Conservation (phyloP, 1,140 invertebrate genomes). For the Lordiphosa collinella region DNA sequence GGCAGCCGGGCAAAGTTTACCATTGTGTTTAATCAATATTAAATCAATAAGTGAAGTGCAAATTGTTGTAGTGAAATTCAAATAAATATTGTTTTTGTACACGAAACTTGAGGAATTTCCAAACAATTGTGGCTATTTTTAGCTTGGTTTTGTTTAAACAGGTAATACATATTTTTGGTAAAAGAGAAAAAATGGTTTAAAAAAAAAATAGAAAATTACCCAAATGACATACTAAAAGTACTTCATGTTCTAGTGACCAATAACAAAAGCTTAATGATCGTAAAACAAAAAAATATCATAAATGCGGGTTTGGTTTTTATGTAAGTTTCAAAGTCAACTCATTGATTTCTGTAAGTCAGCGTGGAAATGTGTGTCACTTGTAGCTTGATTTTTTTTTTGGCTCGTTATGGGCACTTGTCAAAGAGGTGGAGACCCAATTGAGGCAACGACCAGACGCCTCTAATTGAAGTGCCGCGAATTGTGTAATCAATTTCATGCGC, state of each 20-base stretch:
- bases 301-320: slow-evolving; percentile 1
- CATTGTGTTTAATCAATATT: slow-evolving; percentile 43
- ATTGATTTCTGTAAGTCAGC: background rate
- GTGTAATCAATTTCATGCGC: slow-evolving; percentile 47
- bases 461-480: slow-evolving; percentile 49
- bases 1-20: background rate
- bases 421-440: slow-evolving; percentile 22
- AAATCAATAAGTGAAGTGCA: slow-evolving; percentile 35
- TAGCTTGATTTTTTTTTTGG: slow-evolving; percentile 4
- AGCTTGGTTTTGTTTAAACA: slow-evolving; percentile 40
- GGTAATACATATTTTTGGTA: slow-evolving; percentile 30
- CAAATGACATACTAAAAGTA: too few relatives aligned
- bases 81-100: slow-evolving; percentile 30
- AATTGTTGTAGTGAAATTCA: slow-evolving; percentile 51
- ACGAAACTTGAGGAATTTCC: slow-evolving; percentile 26
- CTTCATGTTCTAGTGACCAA: too few relatives aligned
- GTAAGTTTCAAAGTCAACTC: background rate
- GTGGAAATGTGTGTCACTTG: slow-evolving; percentile 8
- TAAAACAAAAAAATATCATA: background rate
- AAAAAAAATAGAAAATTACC: background rate
- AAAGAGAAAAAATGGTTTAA: too few relatives aligned
- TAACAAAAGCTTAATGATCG: slow-evolving; percentile 1
- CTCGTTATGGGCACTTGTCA: slow-evolving; percentile 7
- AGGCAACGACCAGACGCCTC: slow-evolving; percentile 21
- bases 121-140: slow-evolving; percentile 59